phyloP scores from a whole-genome alignment of 2,797 vertebrate species.

The Hydrocynus forskahlii region DNA sequence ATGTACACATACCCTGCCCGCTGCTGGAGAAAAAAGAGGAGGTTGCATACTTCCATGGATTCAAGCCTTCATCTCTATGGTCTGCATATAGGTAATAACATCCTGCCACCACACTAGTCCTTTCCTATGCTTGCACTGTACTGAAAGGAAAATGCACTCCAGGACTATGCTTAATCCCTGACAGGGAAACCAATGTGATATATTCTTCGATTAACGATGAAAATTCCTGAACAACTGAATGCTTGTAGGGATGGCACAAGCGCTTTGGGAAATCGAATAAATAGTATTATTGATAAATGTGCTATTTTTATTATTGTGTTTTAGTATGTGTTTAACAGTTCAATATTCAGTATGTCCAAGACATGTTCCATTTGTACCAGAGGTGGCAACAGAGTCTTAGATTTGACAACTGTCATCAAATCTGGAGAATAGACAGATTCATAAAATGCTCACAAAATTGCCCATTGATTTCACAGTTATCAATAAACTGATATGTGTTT shows the following conservation, averaged over 20 bases:
- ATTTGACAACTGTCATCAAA: background rate
- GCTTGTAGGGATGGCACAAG: background rate
- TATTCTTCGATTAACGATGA: no score
- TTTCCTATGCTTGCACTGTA: background rate
- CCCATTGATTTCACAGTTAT: no score
- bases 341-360: background rate
- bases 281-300: background rate
- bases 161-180: no score
- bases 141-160: no score
- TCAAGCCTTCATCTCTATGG: constrained; percentile 90
- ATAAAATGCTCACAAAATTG: no score
- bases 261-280: background rate
- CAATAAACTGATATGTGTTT: no score
- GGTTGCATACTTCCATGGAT: constrained; percentile 90
- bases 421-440: no score
- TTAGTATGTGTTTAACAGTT: background rate
- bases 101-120: background rate
- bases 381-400: background rate
- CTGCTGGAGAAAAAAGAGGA: constrained; percentile 97
- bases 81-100: constrained; percentile 88
- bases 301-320: no score
- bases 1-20: constrained; percentile 88
- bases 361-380: background rate
- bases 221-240: background rate
- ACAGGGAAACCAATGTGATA: no score